Percentiles rank a stretch among this genome's conserved stretches.
These are phyloP conservation scores for Cariama cristata DNA, from an alignment of 2,113 vertebrate genomes.

Conservation along the genomic window DNA sequence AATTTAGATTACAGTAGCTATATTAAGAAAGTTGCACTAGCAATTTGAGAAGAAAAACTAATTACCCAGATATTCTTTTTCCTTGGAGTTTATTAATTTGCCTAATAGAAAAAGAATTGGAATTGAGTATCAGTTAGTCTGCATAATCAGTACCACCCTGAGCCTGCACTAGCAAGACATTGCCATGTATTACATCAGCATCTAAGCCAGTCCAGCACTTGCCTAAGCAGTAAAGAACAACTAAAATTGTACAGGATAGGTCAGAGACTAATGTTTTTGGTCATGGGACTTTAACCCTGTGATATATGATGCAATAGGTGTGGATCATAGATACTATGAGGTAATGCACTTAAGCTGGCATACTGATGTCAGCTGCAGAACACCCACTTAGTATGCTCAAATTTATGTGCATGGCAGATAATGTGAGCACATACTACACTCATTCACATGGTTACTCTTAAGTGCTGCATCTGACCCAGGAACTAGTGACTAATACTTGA, in stretches of 20 bases:
- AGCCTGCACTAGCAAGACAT: not conserved
- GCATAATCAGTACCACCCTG: not conserved
- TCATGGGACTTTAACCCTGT: not conserved
- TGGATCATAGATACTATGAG: not conserved
- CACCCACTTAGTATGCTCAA: not conserved
- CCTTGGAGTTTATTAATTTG: not conserved
- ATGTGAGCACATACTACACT: not conserved
- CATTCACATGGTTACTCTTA: not conserved
- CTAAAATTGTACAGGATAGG: not conserved
- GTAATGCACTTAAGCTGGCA: not conserved
- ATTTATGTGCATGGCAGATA: not conserved
- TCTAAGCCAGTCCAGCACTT: not conserved
- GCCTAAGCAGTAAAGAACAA: not conserved
- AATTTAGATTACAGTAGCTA: not conserved
- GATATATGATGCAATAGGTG: not conserved
- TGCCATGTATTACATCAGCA: not conserved
- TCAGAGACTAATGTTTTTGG: not conserved
- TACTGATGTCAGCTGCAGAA: not conserved
- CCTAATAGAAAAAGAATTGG: not conserved
- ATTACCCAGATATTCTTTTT: not conserved
- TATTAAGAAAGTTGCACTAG: not conserved
- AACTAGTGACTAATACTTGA: not conserved
- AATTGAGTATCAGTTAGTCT: not conserved
- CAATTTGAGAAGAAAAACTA: not conserved
- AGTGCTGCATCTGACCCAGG: fast-evolving